Evolutionary conservation across 2,113 vertebrate species (phyloP), one percentile per base, ranked within the genome.

Genomic region (Poeciliopsis occidentalis): DNA sequence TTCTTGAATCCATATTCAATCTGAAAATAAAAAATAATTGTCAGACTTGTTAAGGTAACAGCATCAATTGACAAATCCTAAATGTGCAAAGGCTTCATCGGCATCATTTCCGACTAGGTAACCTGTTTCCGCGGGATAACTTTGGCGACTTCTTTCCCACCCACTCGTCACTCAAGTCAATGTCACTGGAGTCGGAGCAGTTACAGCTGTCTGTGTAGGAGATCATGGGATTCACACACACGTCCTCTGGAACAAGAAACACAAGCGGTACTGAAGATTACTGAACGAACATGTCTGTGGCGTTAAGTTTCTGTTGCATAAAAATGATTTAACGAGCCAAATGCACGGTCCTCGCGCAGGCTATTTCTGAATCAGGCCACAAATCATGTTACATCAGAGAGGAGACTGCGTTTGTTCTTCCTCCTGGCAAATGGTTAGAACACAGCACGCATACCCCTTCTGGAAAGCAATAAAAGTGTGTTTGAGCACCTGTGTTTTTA

Each of bases 111-210:
- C 51, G 75, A 92, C 96, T 95, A 75, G 95, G 92, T 57, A 95
- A 99, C 88, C 98, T 97, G 94, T 96, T 99, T 87, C 97, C 96
- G 82, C 97, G 92, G 83, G 97, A 96, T 87, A 98, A 95, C 91
- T 98, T 98, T 63, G 97, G 97, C 34, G 98, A 99, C 84, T 98
- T 99, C 88, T 97, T 98, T 71, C 96, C 96, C 32, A 97, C 96
- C 97, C 97, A 99, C 88, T 99, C 98, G 64, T 99, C 98, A n/a
- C 97, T 99, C 87, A 99, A 85, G 89, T 99, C 98, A 0, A 99
- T 97, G 92, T 99, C 98, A 0, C 98, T 99, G 85, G 97, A 98
- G 95, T 99, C 98, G 0, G 98, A 99, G 91, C 98, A 99, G 94
- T 99, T 99, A 88, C 98, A 99, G 94, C 98, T 99, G 95, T 99